Evolutionary conservation across 2,888 invertebrate genomes (phyloP), one percentile per base, ranked within the genome.

Genomic region (Tribolium freemani): DNA sequence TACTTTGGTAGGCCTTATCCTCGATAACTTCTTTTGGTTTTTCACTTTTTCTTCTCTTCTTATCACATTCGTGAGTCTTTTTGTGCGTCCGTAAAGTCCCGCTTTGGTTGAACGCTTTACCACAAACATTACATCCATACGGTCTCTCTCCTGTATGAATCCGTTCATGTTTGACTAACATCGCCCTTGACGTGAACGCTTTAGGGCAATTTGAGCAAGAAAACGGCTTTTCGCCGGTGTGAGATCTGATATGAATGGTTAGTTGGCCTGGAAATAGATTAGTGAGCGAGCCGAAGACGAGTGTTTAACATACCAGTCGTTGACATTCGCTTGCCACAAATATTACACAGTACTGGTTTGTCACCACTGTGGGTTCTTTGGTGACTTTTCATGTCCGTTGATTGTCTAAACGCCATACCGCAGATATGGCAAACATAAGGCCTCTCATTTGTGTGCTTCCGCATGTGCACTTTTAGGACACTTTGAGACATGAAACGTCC

Each of bases 281-380:
- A 8, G 26, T 26, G 26, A 5, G 3, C 38, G 38, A 38, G 38
- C 6, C 38, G 38, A 38, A 38, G n/a, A 5, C 38, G 38, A 38
- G 38, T 48, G 30, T 48, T 4, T 20, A 11, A 61, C 64, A 68
- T 78, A 84, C 84, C 83, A 70, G 83, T 83, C n/a, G 84, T 82
- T 9, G 83, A 78, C 79, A 85, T 79, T 71, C 80, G 77, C 74
- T 85, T 85, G 3, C 83, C 83, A 74, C 87, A 87, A 74, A 83
- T 83, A 46, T 83, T 82, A 75, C 87, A 87, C 44, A 84, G 79
- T 57, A 87, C 86, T 0, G 90, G 90, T 58, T 88, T 87, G 48
- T 91, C 87, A 0, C 91, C 91, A 0, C 90, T 82, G 68, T 87
- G 87, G 0, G 83, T 84, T 71, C 84, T 83, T 64, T 83, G 83